Evolutionary conservation across 2,797 vertebrate genomes (phyloP), one percentile per base, ranked within the genome.

Genomic region (Benthosema pterotum): DNA sequence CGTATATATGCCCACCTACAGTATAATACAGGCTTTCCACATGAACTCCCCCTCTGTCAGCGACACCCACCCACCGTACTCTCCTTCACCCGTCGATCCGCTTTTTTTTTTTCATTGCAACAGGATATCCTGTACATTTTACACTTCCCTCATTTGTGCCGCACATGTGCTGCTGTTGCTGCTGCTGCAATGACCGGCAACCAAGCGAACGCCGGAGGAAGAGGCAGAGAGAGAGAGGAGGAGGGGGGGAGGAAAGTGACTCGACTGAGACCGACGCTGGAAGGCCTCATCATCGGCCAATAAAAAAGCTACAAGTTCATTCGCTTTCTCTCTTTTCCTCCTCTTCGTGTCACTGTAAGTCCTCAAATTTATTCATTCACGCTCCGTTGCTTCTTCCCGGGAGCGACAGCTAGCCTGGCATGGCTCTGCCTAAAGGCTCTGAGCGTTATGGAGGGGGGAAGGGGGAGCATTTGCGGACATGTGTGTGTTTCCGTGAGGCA

Each of bases 161-260:
- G 79, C 92, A 91, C 87, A 89, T 92, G 88, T 92, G 82, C 61
- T n/a, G n/a, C n/a, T n/a, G n/a, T n/a, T n/a, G n/a, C n/a, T n/a
- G n/a, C n/a, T n/a, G n/a, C n/a, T n/a, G n/a, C n/a, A n/a, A 66
- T 12, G 51, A 71, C 66, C 64, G 67, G 78, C 71, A 78, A n/a
- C 42, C 22, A 6, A 2, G 18, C 8, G 5, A 48, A n/a, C 15
- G 45, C 9, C 2, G 25, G 43, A n/a, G 18, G 46, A 43, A 11
- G 19, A 48, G 43, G 48, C 46, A 48, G 45, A 48, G 45, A 48
- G 57, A 5, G 22, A 48, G 45, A 48, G 43, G 4, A 6, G 16
- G 45, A 48, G 51, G 47, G 12, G 42, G 42, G n/a, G 18, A 52
- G 43, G 48, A 18, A 32, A 25, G 22, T 2, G 22, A 22, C 22